phyloP scores from a whole-genome alignment of 2,888 invertebrate genomes.

The Cephus nigrinus region DNA sequence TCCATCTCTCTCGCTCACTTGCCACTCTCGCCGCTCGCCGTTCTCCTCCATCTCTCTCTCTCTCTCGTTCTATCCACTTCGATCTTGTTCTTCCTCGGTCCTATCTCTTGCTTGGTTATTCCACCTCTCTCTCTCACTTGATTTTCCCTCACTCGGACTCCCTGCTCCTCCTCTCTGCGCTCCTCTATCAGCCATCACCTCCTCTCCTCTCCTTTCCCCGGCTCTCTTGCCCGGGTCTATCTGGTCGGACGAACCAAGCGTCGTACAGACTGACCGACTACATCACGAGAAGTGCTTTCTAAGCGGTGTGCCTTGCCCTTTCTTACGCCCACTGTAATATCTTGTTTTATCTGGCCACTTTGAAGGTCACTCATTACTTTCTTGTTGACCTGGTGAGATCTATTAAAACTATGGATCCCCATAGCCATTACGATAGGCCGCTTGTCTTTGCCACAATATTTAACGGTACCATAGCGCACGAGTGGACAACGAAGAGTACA shows the following conservation, averaged over 20 bases:
- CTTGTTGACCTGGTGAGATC: conserved; percentile 29
- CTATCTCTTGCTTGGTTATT: conserved; percentile 5
- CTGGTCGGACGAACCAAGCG: conserved; percentile 8
- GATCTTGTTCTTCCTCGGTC: conserved; percentile 4
- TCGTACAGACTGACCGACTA: conserved; percentile 14
- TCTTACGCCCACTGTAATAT: conserved; percentile 36
- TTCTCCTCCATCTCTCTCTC: conserved; percentile 14
- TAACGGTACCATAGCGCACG: background rate
- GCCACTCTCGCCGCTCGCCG: conserved; percentile 16
- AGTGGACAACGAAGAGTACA: background rate
- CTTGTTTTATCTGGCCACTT: conserved; percentile 40
- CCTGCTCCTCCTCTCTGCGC: conserved; percentile 18
- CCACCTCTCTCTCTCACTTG: conserved; percentile 6
- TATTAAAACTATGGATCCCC: conserved; percentile 20
- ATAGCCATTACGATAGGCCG: background rate
- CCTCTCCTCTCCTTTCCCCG: conserved; percentile 13
- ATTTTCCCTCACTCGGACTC: conserved; percentile 22
- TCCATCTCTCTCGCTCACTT: conserved; percentile 10
- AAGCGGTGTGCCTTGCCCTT: conserved; percentile 23
- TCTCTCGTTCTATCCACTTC: conserved; percentile 23
- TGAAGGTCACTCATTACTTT: conserved; percentile 36
- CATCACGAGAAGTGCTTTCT: conserved; percentile 21
- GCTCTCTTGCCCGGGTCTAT: conserved; percentile 10
- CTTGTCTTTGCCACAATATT: background rate
- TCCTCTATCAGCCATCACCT: conserved; percentile 10